Conservation (phyloP, 2,888 invertebrate genomes). For the Harpalus rufipes region DNA sequence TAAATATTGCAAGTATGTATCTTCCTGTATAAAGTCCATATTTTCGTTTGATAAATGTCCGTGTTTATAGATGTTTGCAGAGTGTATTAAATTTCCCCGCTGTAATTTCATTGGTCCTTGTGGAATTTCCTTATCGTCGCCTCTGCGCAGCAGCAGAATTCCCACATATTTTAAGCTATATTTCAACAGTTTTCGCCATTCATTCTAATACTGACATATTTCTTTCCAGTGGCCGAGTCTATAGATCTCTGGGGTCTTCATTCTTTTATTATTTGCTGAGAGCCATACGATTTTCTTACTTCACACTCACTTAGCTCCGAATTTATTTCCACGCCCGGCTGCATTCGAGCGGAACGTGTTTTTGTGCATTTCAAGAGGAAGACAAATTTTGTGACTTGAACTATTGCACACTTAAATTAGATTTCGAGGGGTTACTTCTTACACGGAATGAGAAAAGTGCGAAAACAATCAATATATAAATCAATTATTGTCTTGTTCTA, state of each 20-base stretch:
- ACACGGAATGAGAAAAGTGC: no score
- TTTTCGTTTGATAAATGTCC: not conserved
- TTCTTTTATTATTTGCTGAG: slow-evolving; percentile 51
- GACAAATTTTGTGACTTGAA: slow-evolving; percentile 9
- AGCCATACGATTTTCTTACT: slow-evolving; percentile 42
- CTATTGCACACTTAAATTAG: no score
- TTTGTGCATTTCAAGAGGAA: not conserved
- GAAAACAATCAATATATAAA: no score
- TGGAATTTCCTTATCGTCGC: not conserved
- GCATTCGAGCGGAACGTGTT: slow-evolving; percentile 12
- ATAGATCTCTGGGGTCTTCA: slow-evolving; percentile 50
- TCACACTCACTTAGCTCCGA: slow-evolving; percentile 47
- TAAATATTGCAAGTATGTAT: no score
- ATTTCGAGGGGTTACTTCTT: no score
- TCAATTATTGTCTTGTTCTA: no score
- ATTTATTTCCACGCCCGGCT: slow-evolving; percentile 19
- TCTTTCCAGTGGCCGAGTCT: slow-evolving; percentile 39
- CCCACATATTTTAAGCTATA: slow-evolving; percentile 22
- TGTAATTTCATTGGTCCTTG: not conserved
- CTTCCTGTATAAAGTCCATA: not conserved
- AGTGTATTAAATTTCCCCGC: not conserved
- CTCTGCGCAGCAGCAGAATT: not conserved
- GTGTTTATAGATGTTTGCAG: not conserved
- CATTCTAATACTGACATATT: slow-evolving; percentile 45
- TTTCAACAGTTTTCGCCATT: slow-evolving; percentile 46